Base-by-base conservation (phyloP, 1,140 invertebrate genomes). In the Monochamus saltuarius region DNA sequence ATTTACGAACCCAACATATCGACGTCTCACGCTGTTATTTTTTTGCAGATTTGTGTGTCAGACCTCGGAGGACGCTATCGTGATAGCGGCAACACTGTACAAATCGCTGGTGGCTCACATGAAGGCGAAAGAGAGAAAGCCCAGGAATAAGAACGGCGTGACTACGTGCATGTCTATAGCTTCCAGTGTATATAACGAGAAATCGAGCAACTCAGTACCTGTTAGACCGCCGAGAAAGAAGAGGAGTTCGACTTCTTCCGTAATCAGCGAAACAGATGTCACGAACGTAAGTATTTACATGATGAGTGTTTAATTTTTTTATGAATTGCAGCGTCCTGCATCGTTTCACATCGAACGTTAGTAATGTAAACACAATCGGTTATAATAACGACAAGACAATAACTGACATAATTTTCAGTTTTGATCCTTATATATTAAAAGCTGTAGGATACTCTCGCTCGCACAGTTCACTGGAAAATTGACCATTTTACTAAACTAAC, bases 41-140 rank as follows among this genome's bases (percentile, higher is more conserved):
- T 43, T 45, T 59, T 58, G 29, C 50, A 70, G 69, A 11, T 96
- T 95, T 77, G 89, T 91, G 56, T 95, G 92, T 78, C 86, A 88
- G 69, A 87, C 83, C 66, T 87, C 91, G 10, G 91, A 95, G 77
- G 92, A 95, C 59, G 92, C 93, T 17, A 89, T 95, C 29, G 90
- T 92, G 0, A 91, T 94, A 56, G 92, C 92, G 0, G 91, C 92
- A 7, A 94, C 92, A 50, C 80, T 94, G 43, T 95, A 94, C 76
- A 89, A 92, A 74, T 90, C 90, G 0, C 77, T 95, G 47, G 85
- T 94, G 75, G 85, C 87, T 19, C 89, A 92, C 73, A 87, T 94
- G 79, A 85, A 86, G 60, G 78, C 77, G 6, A 81, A 79, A 60
- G 75, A 80, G n/a, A 74, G 78, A 55, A 79, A 80, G 46, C 83